Evolutionary conservation across 1,140 invertebrate species (phyloP), one percentile per base, ranked within the genome.

Genomic region (Pristionchus pacificus): DNA sequence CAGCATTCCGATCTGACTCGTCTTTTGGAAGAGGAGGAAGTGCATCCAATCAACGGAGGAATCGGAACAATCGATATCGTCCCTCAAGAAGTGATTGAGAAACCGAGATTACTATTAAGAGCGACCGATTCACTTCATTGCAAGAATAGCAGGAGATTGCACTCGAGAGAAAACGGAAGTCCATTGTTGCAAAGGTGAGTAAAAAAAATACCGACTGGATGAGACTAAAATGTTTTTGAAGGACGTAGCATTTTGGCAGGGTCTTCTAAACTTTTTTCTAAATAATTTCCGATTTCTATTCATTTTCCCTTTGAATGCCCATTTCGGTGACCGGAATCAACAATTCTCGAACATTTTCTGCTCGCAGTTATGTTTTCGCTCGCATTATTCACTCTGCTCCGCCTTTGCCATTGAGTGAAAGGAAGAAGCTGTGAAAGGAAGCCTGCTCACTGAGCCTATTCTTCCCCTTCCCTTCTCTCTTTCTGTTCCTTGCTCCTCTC

Each of bases 91-190:
- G 15, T 24, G 10, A 6, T 25, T 30, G 10, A 61, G 24, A 61
- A 61, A 24, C 25, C 29, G 0, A 61, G 15, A 15, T 13, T 13
- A 14, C 60, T 61, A 25, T 24, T 27, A 6, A 25, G 15, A 25
- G 25, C 60, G n/a, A 61, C 60, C 10, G 71, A 73, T 33, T 73
- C 71, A 15, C 25, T 73, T 3, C 61, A 68, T 15, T 68, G 68
- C 19, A 73, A 73, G 38, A 73, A 73, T 58, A 61, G 68, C 1
- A 32, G 71, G 19, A 60, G 64, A 2, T 27, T 73, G 1, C 71
- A 73, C 15, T 49, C 62, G 0, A 73, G 68, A 25, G 71, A 73
- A 32, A 73, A 68, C 27, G 57, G 28, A 24, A 69, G 67, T 62
- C 67, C 67, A 6, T 24, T 69, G n/a, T 49, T 69, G 6, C 24